phyloP scores from a whole-genome alignment of 2,797 vertebrate genomes.

The Chelmon rostratus region DNA sequence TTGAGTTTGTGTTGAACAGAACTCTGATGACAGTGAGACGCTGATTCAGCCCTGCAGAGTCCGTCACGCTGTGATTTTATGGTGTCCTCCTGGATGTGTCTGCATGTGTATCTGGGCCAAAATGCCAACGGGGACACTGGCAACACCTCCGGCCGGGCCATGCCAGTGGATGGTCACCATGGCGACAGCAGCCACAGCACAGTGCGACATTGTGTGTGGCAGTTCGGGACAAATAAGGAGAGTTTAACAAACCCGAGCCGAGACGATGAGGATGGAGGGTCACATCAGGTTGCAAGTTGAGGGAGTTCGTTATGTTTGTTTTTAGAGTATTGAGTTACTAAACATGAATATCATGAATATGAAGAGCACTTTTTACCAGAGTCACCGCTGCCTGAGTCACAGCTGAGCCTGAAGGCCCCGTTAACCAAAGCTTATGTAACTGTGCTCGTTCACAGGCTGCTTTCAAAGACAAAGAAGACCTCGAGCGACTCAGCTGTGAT shows the following conservation, averaged over 20 bases:
- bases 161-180: constrained; percentile 72
- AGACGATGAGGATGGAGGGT: not conserved
- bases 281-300: not conserved
- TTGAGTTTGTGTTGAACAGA: not conserved
- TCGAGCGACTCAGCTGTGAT: not conserved
- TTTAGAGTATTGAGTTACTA: not conserved
- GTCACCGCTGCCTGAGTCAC: constrained; percentile 5
- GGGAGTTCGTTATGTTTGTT: not conserved
- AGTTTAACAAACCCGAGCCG: constrained; percentile 30
- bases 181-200: constrained; percentile 61
- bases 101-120: constrained; percentile 68
- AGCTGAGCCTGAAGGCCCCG: constrained; percentile 9
- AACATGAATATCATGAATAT: not conserved
- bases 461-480: constrained; percentile 35
- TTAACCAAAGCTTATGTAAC: constrained; percentile 43
- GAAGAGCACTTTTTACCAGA: not conserved
- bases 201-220: constrained; percentile 67
- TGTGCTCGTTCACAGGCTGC: constrained; percentile 4
- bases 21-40: not conserved
- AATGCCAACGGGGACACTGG: constrained; percentile 60
- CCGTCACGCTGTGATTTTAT: constrained; percentile 13
- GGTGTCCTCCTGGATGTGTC: constrained; percentile 20
- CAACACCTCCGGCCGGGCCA: constrained; percentile 39
- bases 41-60: not conserved
- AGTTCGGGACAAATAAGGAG: constrained; percentile 44